Base-by-base conservation (phyloP, 2,888 invertebrate species). In the Proisotoma minuta region DNA sequence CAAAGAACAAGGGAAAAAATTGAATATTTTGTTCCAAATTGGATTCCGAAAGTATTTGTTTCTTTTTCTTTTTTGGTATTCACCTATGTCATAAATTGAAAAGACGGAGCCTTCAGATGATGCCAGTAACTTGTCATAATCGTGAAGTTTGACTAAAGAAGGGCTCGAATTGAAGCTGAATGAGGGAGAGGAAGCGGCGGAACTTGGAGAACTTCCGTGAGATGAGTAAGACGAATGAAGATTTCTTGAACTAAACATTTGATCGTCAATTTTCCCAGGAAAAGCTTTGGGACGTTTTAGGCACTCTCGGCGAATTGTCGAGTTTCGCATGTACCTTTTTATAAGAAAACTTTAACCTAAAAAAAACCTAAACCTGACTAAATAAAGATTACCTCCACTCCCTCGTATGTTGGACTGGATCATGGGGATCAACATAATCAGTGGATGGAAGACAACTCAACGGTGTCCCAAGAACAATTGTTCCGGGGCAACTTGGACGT, bases 261-360 rank as follows among this genome's bases (percentile, higher is more conserved):
- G 90, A 70, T 87, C 85, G 77, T 94, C 93, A 73, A 93, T 81
- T 68, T 87, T 84, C 59, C 82, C 77, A 70, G 82, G 82, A 34
- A 79, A 78, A 72, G 82, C 77, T 57, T 71, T 71, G 8, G 60
- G 60, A 23, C 66, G 47, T 27, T 63, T 64, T 39, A 73, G 68
- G 49, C 73, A 73, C n/a, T 66, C 86, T 23, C 79, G 77, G 27
- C 90, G 80, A 61, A 91, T 84, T 26, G 80, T 80, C 53, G 82
- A 81, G 79, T 95, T 95, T 68, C 93, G 76, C 48, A 81, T 75
- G 74, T 81, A 82, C 62, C 82, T 80, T 48, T 48, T 54, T 23
- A 1, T 1, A 27, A 10, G 23, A 57, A 40, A 40, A 50, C 23
- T 51, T 28, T 28, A 57, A 34, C 20, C 20, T 63, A 20, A 48